Percentiles rank a stretch among this genome's conserved stretches.
phyloP scores from a whole-genome alignment of 2,888 invertebrate species.

The Drosophila testacea region DNA sequence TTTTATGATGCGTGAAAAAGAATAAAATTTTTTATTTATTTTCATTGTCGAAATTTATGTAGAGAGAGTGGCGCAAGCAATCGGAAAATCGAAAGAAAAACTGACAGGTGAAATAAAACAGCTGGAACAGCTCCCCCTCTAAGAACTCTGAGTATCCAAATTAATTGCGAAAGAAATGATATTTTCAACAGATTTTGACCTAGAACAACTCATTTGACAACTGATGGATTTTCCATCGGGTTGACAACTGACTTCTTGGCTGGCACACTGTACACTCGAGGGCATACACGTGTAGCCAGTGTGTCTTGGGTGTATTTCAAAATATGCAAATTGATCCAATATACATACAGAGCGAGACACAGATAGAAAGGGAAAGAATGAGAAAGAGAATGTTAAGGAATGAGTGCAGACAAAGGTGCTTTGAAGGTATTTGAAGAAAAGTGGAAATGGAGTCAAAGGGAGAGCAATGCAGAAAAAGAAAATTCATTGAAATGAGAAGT shows the following conservation, averaged over 20 bases:
- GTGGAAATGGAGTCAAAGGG: too few relatives aligned
- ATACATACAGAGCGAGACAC: background rate
- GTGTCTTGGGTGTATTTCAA: constrained; percentile 20
- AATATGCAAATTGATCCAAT: constrained; percentile 65
- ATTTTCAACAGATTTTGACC: constrained; percentile 9
- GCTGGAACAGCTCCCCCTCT: background rate
- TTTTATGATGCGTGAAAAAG: constrained; percentile 46
- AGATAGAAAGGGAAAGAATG: background rate
- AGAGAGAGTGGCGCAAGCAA: constrained; percentile 13
- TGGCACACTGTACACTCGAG: constrained; percentile 41
- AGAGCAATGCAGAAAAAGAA: background rate
- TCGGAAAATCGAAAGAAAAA: constrained; percentile 2
- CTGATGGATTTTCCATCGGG: constrained; percentile 13
- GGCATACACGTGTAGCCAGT: constrained; percentile 32
- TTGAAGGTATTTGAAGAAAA: constrained; percentile 24
- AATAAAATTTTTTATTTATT: constrained; percentile 45
- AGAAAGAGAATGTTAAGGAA: background rate
- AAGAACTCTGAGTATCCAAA: background rate
- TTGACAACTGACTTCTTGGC: constrained; percentile 55
- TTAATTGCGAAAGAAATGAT: constrained; percentile 9
- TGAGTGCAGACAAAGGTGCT: constrained; percentile 10
- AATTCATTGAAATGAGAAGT: constrained; percentile 27
- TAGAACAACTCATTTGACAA: constrained; percentile 9
- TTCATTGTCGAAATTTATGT: constrained; percentile 53
- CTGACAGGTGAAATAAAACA: constrained; percentile 13